phyloP scores from a whole-genome alignment of 2,888 invertebrate species.

The Phlogophora meticulosa region DNA sequence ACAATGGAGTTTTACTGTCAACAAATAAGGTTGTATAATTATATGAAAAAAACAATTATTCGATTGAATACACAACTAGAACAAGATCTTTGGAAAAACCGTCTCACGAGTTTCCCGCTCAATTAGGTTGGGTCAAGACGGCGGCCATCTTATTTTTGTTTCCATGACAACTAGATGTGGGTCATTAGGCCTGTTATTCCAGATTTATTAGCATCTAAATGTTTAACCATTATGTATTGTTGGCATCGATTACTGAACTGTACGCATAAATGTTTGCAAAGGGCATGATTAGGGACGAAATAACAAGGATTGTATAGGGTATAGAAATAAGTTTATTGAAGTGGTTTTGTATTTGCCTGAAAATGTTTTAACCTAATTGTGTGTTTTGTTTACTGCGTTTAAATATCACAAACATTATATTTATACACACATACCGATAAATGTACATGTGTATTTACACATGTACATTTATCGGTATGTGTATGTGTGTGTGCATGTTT shows the following conservation, averaged over 20 bases:
- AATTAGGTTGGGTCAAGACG: constrained; percentile 35
- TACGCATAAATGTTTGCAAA: constrained; percentile 31
- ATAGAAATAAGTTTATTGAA: background rate
- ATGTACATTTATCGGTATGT: too few relatives aligned
- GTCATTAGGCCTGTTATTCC: constrained; percentile 27
- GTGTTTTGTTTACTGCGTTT: too few relatives aligned
- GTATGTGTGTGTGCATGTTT: too few relatives aligned
- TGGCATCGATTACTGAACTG: constrained; percentile 24
- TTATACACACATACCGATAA: too few relatives aligned
- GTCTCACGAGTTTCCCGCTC: constrained; percentile 17
- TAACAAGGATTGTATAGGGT: constrained; percentile 3
- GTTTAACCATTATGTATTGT: constrained; percentile 22
- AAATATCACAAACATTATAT: too few relatives aligned
- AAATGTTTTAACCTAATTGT: background rate
- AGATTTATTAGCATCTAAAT: constrained; percentile 46
- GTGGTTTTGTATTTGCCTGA: background rate
- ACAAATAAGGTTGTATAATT: too few relatives aligned
- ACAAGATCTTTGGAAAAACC: constrained; percentile 20
- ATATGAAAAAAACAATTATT: constrained; percentile 34
- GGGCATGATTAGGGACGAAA: constrained; percentile 9
- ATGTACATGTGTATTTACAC: too few relatives aligned
- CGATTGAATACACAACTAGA: constrained; percentile 3
- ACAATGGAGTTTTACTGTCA: too few relatives aligned
- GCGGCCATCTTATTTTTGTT: constrained; percentile 37
- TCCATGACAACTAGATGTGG: constrained; percentile 20